phyloP scores from a whole-genome alignment of 2,888 invertebrate genomes.

The Oligia fasciuncula region DNA sequence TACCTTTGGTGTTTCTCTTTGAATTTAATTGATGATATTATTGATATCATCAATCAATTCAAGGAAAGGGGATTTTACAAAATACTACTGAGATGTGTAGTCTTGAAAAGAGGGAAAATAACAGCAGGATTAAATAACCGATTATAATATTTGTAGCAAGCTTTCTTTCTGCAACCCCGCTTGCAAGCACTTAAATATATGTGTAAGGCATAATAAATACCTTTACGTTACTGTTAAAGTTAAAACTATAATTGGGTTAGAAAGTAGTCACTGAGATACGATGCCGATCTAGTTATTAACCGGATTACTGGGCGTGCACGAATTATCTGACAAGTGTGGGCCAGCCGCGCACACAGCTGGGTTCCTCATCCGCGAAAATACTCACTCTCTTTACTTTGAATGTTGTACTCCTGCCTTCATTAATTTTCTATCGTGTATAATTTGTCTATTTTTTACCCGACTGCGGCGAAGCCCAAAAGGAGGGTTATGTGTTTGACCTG shows the following conservation, averaged over 20 bases:
- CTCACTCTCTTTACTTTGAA: neutral
- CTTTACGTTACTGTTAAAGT: slow-evolving; percentile 19
- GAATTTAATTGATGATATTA: too few relatives aligned
- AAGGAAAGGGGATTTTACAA: neutral
- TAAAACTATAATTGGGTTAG: slow-evolving; percentile 65
- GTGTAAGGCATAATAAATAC: neutral
- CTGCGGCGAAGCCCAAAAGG: too few relatives aligned
- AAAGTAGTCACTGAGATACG: slow-evolving; percentile 69
- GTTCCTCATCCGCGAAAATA: slow-evolving; percentile 24
- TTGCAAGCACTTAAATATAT: neutral
- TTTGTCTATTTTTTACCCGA: neutral
- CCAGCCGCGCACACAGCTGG: neutral
- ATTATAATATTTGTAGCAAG: neutral
- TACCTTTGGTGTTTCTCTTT: too few relatives aligned
- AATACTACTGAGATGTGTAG: neutral
- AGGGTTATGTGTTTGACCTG: too few relatives aligned
- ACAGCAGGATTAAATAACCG: neutral
- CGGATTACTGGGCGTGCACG: slow-evolving; percentile 65
- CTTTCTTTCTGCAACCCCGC: neutral
- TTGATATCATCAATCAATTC: too few relatives aligned
- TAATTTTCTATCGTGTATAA: neutral
- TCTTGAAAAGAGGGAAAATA: neutral
- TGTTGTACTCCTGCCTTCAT: neutral
- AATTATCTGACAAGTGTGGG: slow-evolving; percentile 48
- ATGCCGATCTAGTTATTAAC: slow-evolving; percentile 70